phyloP scores from a whole-genome alignment of 1,140 invertebrate genomes.

The Hycleus phaleratus region DNA sequence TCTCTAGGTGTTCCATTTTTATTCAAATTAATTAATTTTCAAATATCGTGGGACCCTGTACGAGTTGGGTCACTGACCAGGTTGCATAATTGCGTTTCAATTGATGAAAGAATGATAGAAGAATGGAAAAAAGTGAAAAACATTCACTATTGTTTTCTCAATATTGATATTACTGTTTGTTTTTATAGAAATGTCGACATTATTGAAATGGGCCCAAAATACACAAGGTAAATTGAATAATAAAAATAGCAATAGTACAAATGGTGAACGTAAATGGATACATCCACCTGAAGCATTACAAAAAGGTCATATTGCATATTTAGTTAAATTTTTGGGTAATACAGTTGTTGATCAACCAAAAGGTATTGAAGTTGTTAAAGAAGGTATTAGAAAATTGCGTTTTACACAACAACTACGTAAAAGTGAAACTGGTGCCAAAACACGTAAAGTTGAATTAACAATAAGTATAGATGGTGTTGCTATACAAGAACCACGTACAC shows the following conservation, averaged over 20 bases:
- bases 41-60: too few species aligned
- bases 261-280: slow-evolving; percentile 72
- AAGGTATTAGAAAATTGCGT: slow-evolving; percentile 89
- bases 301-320: slow-evolving; percentile 90
- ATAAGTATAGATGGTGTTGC: slow-evolving; percentile 93
- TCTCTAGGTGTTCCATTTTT: too few species aligned
- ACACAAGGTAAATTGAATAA: slow-evolving; percentile 39
- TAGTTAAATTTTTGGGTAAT: slow-evolving; percentile 95
- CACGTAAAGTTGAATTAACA: slow-evolving; percentile 87
- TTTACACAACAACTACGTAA: slow-evolving; percentile 90
- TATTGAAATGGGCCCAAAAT: slow-evolving; percentile 41
- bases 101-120: too few species aligned
- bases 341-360: slow-evolving; percentile 91
- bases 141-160: too few species aligned
- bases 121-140: too few species aligned
- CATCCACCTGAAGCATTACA: slow-evolving; percentile 88
- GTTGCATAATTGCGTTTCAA: too few species aligned
- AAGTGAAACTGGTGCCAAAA: slow-evolving; percentile 82
- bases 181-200: slow-evolving; percentile 32
- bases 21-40: too few species aligned
- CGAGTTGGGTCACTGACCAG: too few species aligned
- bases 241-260: slow-evolving; percentile 33
- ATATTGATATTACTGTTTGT: neutral
- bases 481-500: slow-evolving; percentile 62
- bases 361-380: slow-evolving; percentile 94